phyloP scores from a whole-genome alignment of 2,797 vertebrate genomes.

The Mormyrus hasselquistii region DNA sequence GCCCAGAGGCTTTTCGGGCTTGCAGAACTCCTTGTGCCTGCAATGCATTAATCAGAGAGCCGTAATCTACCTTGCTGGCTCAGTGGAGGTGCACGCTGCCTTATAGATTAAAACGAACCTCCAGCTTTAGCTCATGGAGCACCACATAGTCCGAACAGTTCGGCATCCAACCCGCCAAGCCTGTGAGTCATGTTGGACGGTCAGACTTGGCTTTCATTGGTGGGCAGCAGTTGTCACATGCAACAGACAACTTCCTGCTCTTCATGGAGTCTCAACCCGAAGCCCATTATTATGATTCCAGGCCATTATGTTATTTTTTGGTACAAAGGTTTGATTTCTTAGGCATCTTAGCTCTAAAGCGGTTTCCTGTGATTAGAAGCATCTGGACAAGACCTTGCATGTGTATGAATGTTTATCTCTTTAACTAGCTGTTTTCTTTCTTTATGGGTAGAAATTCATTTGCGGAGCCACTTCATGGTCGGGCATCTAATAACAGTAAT shows the following conservation, averaged over 20 bases:
- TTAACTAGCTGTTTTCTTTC: neutral
- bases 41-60: constrained; percentile 50
- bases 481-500: neutral
- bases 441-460: neutral
- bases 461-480: neutral
- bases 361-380: neutral
- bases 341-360: neutral
- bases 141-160: neutral
- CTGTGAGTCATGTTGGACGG: neutral
- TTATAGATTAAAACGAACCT: constrained; percentile 40
- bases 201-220: neutral
- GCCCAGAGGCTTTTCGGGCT: constrained; percentile 40
- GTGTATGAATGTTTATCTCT: neutral
- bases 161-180: neutral
- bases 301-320: neutral
- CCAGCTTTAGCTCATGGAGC: neutral
- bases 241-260: neutral
- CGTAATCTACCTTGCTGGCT: constrained; percentile 29
- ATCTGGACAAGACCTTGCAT: neutral
- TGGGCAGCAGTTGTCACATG: neutral
- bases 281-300: neutral
- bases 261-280: neutral
- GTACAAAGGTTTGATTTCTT: neutral
- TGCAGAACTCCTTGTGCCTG: constrained; percentile 37
- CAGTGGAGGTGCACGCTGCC: constrained; percentile 30